Evolutionary conservation across 2,888 invertebrate genomes (phyloP), one percentile per base, ranked within the genome.

Genomic region (Eudasyphora cyanicolor): DNA sequence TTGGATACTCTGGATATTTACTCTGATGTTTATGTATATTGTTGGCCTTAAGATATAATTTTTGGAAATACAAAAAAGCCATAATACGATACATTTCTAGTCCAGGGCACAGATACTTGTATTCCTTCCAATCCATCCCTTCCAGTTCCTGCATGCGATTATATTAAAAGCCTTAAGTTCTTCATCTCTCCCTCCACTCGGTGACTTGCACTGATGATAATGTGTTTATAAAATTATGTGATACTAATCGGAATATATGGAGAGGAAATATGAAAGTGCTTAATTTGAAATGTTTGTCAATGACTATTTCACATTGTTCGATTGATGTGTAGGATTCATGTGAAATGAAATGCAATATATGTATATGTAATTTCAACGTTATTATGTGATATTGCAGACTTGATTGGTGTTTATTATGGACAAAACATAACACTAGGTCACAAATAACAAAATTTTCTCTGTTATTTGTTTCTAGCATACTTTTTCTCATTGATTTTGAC

Each of bases 21-120:
- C 45, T 45, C n/a, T 45, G 4, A n/a, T n/a, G 42, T 76, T 51
- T 67, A 54, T 32, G 57, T 57, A 8, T 60, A 77, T 70, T 64
- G 35, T 10, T 62, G 60, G 71, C 77, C 71, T 62, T 17, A 62
- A 62, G 77, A 32, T 32, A 57, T 77, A 60, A 69, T 77, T 62
- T 77, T 60, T n/a, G 14, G 49, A 60, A 42, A 76, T 64, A 19
- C 64, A 1, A 67, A 12, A n/a, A 38, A 67, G 42, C 67, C 21
- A 1, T 42, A 67, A 42, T 67, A 67, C 42, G 10, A 67, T 42
- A 45, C 45, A n/a, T 5, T 1, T 1, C 38, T 38, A 12, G 2
- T 1, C 14, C 38, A 2, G 8, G 8, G 38, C 38, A 12, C 12
- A 12, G 38, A 6, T 38, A 38, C 6, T 8, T 38, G 14, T 8